Conservation (phyloP, 2,888 invertebrate genomes). For the Tubiluchus corallicola region DNA sequence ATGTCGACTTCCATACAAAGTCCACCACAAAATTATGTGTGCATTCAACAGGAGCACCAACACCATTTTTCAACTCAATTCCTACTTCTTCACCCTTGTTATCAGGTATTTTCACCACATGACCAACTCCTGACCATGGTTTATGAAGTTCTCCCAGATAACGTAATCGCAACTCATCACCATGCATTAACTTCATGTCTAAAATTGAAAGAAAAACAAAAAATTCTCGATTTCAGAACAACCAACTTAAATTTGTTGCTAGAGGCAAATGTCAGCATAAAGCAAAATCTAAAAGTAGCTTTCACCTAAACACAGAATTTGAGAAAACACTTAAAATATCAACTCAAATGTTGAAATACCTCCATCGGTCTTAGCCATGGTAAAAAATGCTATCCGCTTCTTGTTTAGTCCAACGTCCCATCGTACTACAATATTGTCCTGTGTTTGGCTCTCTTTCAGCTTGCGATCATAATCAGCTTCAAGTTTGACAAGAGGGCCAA, state of each 20-base stretch:
- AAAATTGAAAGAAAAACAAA: no score
- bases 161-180: constrained; percentile 81
- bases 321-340: neutral
- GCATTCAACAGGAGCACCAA: constrained; percentile 79
- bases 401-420: constrained; percentile 98
- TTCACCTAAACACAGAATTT: constrained; percentile 10
- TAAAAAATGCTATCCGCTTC: constrained; percentile 92
- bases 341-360: constrained; percentile 25
- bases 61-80: constrained; percentile 76
- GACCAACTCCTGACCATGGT: constrained; percentile 92
- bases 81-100: constrained; percentile 86
- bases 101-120: constrained; percentile 58
- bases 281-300: no score
- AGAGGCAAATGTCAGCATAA: constrained; percentile 5
- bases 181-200: constrained; percentile 98
- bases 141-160: constrained; percentile 82
- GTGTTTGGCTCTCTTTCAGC: constrained; percentile 91
- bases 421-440: constrained; percentile 90
- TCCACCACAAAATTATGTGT: constrained; percentile 91
- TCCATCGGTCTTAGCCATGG: constrained; percentile 87
- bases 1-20: constrained; percentile 97
- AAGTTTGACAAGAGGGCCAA: constrained; percentile 83
- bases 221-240: neutral
- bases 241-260: constrained; percentile 7
- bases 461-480: constrained; percentile 98